Evolutionary conservation across 2,888 invertebrate species (phyloP).

Genomic region (Cordilura impudica): DNA sequence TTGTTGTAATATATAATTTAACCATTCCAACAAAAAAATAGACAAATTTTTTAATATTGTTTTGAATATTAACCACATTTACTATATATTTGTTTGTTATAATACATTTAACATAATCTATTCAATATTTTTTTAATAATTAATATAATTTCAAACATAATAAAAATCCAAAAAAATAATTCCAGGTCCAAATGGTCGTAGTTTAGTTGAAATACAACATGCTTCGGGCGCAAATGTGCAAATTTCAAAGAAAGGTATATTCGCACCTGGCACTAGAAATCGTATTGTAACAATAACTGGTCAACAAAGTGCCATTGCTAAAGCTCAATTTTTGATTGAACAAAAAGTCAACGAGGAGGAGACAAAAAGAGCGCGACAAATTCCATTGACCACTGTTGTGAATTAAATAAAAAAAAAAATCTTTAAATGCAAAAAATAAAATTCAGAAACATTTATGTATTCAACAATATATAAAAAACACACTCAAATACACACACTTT

Average conservation of each 20-base stretch:
- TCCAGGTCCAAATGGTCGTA: constrained; percentile 94
- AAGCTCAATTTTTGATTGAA: constrained; percentile 96
- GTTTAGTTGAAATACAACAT: constrained; percentile 98
- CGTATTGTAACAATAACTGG: constrained; percentile 98
- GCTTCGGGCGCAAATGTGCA: constrained; percentile 98
- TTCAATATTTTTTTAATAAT: not conserved
- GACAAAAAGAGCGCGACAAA: constrained; percentile 94
- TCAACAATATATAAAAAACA: constrained; percentile 6
- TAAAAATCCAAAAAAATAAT: constrained; percentile 61
- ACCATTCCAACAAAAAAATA: constrained; percentile 7
- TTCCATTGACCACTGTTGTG: constrained; percentile 82
- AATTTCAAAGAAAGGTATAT: constrained; percentile 98
- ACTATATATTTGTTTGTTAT: not conserved
- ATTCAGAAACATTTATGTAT: constrained; percentile 2
- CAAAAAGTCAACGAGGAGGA: constrained; percentile 98
- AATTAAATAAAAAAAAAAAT: constrained; percentile 69
- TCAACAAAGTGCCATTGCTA: constrained; percentile 90
- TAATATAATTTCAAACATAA: constrained; percentile 13
- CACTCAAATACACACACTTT: constrained; percentile 29
- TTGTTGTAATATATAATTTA: not conserved
- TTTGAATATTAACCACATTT: not conserved
- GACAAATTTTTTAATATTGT: not conserved
- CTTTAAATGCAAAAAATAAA: constrained; percentile 31
- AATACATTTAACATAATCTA: not conserved
- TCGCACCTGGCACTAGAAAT: constrained; percentile 97